Conservation (phyloP, 1,140 invertebrate genomes). For the Phocides pigmalion region DNA sequence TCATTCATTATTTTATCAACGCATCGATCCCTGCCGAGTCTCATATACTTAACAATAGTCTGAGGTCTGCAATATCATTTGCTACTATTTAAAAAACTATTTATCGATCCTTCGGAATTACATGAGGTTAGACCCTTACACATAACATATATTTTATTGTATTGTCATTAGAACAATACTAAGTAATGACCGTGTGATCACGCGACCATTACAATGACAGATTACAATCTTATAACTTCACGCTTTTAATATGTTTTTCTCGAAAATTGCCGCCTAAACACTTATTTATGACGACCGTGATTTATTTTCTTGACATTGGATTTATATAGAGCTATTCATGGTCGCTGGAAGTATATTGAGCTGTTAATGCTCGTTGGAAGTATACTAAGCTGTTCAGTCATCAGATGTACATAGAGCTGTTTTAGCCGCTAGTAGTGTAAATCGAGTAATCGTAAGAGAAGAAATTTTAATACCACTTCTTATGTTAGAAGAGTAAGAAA, state of each 20-base stretch:
- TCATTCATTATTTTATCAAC: too few species aligned
- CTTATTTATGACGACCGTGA: too few species aligned
- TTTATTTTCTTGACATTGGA: not conserved
- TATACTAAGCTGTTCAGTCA: not conserved
- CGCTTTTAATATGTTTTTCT: too few species aligned
- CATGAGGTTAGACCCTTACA: not conserved
- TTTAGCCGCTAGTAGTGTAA: too few species aligned
- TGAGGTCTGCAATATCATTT: too few species aligned
- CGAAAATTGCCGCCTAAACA: too few species aligned
- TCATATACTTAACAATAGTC: too few species aligned
- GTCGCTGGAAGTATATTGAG: not conserved
- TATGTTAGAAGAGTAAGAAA: too few species aligned
- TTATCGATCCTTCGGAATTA: not conserved
- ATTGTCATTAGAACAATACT: slow-evolving; percentile 2
- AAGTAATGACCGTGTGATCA: slow-evolving; percentile 11
- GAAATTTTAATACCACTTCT: too few species aligned
- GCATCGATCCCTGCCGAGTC: too few species aligned
- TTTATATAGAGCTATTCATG: not conserved
- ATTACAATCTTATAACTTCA: slow-evolving; percentile 40
- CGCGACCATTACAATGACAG: slow-evolving; percentile 43
- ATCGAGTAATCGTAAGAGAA: too few species aligned
- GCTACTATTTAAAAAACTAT: too few species aligned
- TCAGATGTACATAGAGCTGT: not conserved
- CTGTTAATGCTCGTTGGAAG: not conserved
- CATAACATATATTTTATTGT: slow-evolving; percentile 12